Evolutionary conservation across 2,797 vertebrate species (phyloP).

Genomic region (Furcifer pardalis): DNA sequence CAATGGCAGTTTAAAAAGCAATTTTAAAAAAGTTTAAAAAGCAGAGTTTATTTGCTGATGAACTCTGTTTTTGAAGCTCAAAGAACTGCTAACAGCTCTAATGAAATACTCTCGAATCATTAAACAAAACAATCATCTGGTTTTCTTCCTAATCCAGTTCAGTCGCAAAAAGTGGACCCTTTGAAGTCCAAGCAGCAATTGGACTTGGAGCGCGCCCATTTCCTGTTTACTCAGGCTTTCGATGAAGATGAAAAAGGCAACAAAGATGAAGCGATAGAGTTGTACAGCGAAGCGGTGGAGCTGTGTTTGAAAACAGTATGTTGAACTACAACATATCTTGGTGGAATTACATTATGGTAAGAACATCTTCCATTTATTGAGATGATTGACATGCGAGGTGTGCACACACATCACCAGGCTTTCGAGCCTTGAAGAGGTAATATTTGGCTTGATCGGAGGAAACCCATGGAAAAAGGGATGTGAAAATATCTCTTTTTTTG

Average conservation of each 20-base stretch:
- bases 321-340: conserved; percentile 70
- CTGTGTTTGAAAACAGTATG: conserved; percentile 94
- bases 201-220: conserved; percentile 94
- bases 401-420: conserved; percentile 21
- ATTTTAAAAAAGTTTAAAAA: no score
- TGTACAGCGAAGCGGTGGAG: conserved; percentile 96
- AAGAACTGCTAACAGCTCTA: not conserved
- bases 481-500: not conserved
- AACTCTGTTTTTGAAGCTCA: not conserved
- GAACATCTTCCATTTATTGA: conserved; percentile 65
- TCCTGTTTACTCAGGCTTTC: conserved; percentile 96
- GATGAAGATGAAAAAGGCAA: conserved; percentile 95
- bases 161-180: conserved; percentile 89
- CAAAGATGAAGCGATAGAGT: conserved; percentile 90
- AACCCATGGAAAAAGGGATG: conserved; percentile 18
- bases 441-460: not conserved
- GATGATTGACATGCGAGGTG: conserved; percentile 40
- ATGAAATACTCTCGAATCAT: not conserved
- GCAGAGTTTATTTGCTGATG: no score
- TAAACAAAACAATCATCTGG: conserved; percentile 17
- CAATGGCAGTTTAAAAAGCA: no score
- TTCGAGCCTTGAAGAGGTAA: not conserved
- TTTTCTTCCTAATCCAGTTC: conserved; percentile 76
- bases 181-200: conserved; percentile 94
- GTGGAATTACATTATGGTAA: conserved; percentile 73